A percentile compares a stretch with the other conserved stretches of the same genome.
Evolutionary conservation across 2,888 invertebrate species (phyloP).

Genomic region (Dryomyza anilis): DNA sequence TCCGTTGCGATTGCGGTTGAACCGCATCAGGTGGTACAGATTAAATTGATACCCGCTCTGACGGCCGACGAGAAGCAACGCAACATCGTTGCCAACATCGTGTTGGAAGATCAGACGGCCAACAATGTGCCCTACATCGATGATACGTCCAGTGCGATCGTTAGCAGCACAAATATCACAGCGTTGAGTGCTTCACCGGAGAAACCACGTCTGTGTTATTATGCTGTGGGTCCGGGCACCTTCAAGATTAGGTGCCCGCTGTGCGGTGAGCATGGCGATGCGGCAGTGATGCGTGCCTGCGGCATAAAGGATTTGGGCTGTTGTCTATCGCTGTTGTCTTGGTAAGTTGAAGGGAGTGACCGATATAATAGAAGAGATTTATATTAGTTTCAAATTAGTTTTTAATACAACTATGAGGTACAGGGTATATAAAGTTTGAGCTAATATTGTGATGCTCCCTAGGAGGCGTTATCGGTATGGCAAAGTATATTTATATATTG

Average conservation of each 20-base stretch:
- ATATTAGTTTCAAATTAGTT: too few species aligned
- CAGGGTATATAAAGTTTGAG: too few species aligned
- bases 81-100: slow-evolving; percentile 51
- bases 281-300: slow-evolving; percentile 51
- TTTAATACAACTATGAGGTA: too few species aligned
- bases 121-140: slow-evolving; percentile 54
- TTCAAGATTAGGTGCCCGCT: slow-evolving; percentile 54
- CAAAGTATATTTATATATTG: too few species aligned
- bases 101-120: slow-evolving; percentile 41
- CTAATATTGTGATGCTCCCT: too few species aligned
- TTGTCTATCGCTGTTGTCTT: slow-evolving; percentile 52
- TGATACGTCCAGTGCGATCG: slow-evolving; percentile 38
- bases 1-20: slow-evolving; percentile 17
- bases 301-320: slow-evolving; percentile 49
- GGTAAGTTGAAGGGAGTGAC: slow-evolving; percentile 47
- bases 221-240: slow-evolving; percentile 53
- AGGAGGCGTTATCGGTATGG: too few species aligned
- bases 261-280: slow-evolving; percentile 50
- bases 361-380: too few species aligned
- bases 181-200: slow-evolving; percentile 27
- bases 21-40: slow-evolving; percentile 44
- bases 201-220: slow-evolving; percentile 45
- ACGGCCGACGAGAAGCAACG: slow-evolving; percentile 48
- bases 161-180: not conserved
- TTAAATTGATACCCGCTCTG: slow-evolving; percentile 48